Conservation (phyloP, 2,888 invertebrate genomes). For the Drosophila borborema region DNA sequence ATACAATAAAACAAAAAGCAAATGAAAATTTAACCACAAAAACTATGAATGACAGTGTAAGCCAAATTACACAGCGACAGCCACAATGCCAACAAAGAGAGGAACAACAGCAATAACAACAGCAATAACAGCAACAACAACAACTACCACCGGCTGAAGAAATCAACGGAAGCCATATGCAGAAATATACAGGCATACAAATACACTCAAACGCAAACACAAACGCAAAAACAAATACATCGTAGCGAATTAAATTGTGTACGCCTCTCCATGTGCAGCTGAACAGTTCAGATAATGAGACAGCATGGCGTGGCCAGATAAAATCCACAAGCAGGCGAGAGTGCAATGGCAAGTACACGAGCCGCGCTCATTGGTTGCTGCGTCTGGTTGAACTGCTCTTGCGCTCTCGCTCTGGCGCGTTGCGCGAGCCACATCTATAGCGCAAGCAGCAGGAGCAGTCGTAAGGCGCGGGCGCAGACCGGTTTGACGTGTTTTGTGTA, state of each 20-base stretch:
- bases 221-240: slow-evolving; percentile 33
- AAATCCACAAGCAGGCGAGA: slow-evolving; percentile 75
- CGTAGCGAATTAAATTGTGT: slow-evolving; percentile 66
- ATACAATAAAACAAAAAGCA: slow-evolving; percentile 47
- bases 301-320: slow-evolving; percentile 72
- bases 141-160: slow-evolving; percentile 23
- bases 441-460: slow-evolving; percentile 12
- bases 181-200: slow-evolving; percentile 45
- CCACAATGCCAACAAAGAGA: slow-evolving; percentile 64
- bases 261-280: slow-evolving; percentile 61
- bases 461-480: slow-evolving; percentile 44
- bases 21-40: slow-evolving; percentile 63
- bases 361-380: slow-evolving; percentile 38
- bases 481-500: slow-evolving; percentile 60
- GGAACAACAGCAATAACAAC: slow-evolving; percentile 21
- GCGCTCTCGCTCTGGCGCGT: slow-evolving; percentile 30
- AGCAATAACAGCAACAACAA: slow-evolving; percentile 1
- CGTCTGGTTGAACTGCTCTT: slow-evolving; percentile 10
- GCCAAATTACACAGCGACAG: slow-evolving; percentile 78
- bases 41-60: slow-evolving; percentile 81
- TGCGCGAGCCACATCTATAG: slow-evolving; percentile 14
- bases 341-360: slow-evolving; percentile 48
- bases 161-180: slow-evolving; percentile 81
- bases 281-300: slow-evolving; percentile 54
- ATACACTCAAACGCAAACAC: slow-evolving; percentile 27